Base-by-base conservation (phyloP, 2,888 invertebrate species). In the Tipula unca region DNA sequence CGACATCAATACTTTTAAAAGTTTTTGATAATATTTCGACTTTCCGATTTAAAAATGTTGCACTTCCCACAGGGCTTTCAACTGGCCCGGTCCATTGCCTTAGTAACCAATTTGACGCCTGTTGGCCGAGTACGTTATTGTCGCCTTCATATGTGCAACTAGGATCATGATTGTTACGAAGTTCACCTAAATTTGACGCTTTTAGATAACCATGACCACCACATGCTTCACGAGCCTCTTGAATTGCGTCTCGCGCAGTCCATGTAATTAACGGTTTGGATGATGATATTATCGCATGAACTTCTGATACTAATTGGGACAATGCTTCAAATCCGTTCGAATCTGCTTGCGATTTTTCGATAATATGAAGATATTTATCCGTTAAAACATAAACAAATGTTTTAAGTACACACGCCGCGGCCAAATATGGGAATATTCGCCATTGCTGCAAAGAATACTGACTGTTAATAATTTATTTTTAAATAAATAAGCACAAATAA, bases 111-210 rank as follows among this genome's bases (percentile, higher is more conserved):
- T 97, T 98, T 89, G 96, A 96, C 0, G 96, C 94, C 90, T 98
- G 98, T 89, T 98, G 98, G 0, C 95, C 93, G 2, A 98, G 92
- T 29, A 98, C 97, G 90, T 96, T 97, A 91, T 98, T 98, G 91
- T 98, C 98, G 0, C 98, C 98, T 90, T 98, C 98, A 90, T 97
- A 97, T 0, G 98, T 98, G 86, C 96, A 95, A 69, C 95, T 95
- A 0, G 98, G 95, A 90, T 98, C 98, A 90, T 97, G 95, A 90
- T 96, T 96, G 89, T 94, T 94, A 10, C 97, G 93, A 86, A 98
- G 92, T 87, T 96, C 95, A 42, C 97, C 97, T 29, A 98, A 91
- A 87, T 96, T 95, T 20, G 97, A 93, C n/a, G 95, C 94, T 39
- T 88, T 89, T 82, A 94, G 89, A 89, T 96, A 97, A 4, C 97